Conservation (phyloP, 1,140 invertebrate species). For the Phymastichus coffea region DNA sequence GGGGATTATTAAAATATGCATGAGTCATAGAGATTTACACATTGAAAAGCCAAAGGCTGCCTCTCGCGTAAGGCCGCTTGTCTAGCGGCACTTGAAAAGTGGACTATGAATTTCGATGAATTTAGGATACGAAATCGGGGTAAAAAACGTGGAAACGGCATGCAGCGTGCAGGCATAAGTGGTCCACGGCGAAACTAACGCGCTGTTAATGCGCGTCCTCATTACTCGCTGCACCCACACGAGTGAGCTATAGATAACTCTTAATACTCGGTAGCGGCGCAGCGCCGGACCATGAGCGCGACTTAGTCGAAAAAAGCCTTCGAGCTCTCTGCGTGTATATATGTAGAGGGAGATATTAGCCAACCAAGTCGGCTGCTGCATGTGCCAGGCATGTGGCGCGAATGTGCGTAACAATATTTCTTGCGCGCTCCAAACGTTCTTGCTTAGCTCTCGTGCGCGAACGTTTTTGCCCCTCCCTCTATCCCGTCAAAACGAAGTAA, state of each 20-base stretch:
- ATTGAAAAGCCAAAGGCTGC: background rate
- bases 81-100: slow-evolving; percentile 6
- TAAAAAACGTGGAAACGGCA: no score
- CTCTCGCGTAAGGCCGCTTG: background rate
- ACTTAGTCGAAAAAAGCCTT: slow-evolving; percentile 7
- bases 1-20: slow-evolving; percentile 10
- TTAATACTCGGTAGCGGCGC: no score
- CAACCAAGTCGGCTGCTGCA: slow-evolving; percentile 19
- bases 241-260: no score
- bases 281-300: background rate
- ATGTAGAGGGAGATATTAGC: slow-evolving; percentile 24
- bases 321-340: slow-evolving; percentile 1
- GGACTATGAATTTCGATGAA: background rate
- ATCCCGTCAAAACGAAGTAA: no score
- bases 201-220: background rate
- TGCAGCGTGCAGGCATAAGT: no score
- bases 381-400: slow-evolving; percentile 21
- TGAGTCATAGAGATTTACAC: background rate
- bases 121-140: background rate
- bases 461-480: background rate
- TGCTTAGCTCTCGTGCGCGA: background rate
- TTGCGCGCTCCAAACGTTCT: background rate
- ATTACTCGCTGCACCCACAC: background rate
- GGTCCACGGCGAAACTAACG: background rate
- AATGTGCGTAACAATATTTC: slow-evolving; percentile 22